Evolutionary conservation across 2,888 invertebrate genomes (phyloP), one percentile per base, ranked within the genome.

Genomic region (Platerodrilus igneus): DNA sequence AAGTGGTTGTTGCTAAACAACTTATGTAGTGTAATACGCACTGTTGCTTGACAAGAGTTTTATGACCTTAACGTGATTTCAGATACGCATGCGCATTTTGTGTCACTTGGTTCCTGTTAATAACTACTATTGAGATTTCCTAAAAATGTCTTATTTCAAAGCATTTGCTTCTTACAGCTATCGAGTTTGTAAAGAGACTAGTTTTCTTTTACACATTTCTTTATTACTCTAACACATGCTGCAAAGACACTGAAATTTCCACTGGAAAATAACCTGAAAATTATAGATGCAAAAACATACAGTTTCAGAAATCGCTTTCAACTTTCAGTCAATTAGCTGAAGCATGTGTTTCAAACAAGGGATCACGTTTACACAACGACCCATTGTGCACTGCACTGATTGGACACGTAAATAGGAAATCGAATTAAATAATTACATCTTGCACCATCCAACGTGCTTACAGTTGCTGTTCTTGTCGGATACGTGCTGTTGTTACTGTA

Each of bases 351-450:
- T 7, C 10, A 15, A 32, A 32, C 31, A 16, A 22, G 21, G 11
- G n/a, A 20, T 6, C 14, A 21, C 22, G 31, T 32, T 32, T 22
- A 16, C 22, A 22, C 21, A 32, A 30, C 9, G 31, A 15, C 21
- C 21, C 22, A 6, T 32, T 14, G 22, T 10, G 8, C 20, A 15
- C 31, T 10, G 8, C 20, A 15, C 31, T 32, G 31, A 32, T 32
- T 32, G 21, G 19, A 10, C 11, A 14, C 31, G 22, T 21, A 5
- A 22, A 21, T 22, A 5, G 9, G 10, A 19, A 32, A 32, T 32
- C 31, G 21, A 32, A 32, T 32, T 32, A 32, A n/a, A 21, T 15
- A 32, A 21, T 32, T 22, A 32, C 21, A 14, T 21, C 31, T 16
- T n/a, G 20, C 30, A 30, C 30, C 20, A 11, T 20, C 7, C 8